These are phyloP conservation scores for Lutraria rhynchaena DNA, from an alignment of 1,140 invertebrate genomes.

Conservation along the genomic window DNA sequence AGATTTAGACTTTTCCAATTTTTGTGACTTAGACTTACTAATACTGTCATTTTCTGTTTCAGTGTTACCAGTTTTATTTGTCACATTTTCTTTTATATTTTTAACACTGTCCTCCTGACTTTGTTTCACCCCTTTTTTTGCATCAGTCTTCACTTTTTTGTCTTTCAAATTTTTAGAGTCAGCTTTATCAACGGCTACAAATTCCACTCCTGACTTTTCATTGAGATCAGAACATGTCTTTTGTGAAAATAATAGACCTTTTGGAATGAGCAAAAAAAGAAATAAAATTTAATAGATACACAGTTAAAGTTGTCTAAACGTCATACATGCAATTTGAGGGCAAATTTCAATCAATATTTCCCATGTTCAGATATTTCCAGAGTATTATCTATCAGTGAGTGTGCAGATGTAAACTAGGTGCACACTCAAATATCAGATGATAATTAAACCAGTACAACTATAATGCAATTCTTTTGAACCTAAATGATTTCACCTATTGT, in stretches of 20 bases:
- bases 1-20: neutral
- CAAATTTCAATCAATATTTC: neutral
- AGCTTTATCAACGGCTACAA: neutral
- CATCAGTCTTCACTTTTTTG: constrained; percentile 1
- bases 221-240: neutral
- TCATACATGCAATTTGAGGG: too few relatives aligned
- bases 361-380: too few relatives aligned
- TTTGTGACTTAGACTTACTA: too few relatives aligned
- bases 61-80: neutral
- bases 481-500: too few relatives aligned
- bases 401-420: too few relatives aligned
- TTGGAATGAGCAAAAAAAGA: constrained; percentile 27
- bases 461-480: too few relatives aligned
- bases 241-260: constrained; percentile 53
- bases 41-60: too few relatives aligned
- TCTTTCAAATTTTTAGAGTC: constrained; percentile 1
- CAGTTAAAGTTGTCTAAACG: too few relatives aligned
- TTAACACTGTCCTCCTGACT: neutral
- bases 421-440: too few relatives aligned
- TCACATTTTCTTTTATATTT: constrained; percentile 14
- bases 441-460: too few relatives aligned
- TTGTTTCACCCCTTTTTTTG: constrained; percentile 7
- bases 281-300: constrained; percentile 10
- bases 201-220: neutral
- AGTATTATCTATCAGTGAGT: too few relatives aligned